Evolutionary conservation across 1,140 invertebrate species (phyloP).

Genomic region (Pygmarrhopalites habei): DNA sequence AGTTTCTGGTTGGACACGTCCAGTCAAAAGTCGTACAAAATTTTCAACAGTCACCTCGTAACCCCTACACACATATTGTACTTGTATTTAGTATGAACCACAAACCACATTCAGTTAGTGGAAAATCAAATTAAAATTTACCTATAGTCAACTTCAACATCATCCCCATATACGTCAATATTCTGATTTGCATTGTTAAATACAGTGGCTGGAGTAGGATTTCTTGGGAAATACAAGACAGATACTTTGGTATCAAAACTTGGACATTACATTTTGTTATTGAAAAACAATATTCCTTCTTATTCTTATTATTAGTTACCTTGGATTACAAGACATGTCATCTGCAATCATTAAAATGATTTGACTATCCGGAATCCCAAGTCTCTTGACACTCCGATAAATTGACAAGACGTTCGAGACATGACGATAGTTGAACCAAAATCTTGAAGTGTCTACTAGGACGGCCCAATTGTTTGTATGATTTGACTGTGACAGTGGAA

Average conservation of each 20-base stretch:
- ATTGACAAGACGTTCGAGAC: constrained; percentile 97
- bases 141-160: constrained; percentile 98
- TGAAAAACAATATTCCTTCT: too few species aligned
- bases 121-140: too few species aligned
- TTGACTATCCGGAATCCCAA: constrained; percentile 86
- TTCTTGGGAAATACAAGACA: constrained; percentile 98
- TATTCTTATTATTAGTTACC: too few species aligned
- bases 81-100: too few species aligned
- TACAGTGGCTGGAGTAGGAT: constrained; percentile 94
- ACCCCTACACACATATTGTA: constrained; percentile 16
- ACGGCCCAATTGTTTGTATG: constrained; percentile 99
- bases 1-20: constrained; percentile 78
- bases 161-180: constrained; percentile 98
- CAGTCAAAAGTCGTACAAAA: constrained; percentile 92
- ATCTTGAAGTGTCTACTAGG: constrained; percentile 92
- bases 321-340: constrained; percentile 98
- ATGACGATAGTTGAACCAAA: constrained; percentile 99
- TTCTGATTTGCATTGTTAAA: constrained; percentile 97
- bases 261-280: too few species aligned
- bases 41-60: constrained; percentile 90
- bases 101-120: too few species aligned
- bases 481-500: constrained; percentile 27
- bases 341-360: constrained; percentile 99
- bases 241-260: constrained; percentile 99
- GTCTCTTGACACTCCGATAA: constrained; percentile 91